These are phyloP conservation scores for Lamellibrachia satsuma DNA, from an alignment of 2,888 invertebrate genomes.

Conservation along the genomic window DNA sequence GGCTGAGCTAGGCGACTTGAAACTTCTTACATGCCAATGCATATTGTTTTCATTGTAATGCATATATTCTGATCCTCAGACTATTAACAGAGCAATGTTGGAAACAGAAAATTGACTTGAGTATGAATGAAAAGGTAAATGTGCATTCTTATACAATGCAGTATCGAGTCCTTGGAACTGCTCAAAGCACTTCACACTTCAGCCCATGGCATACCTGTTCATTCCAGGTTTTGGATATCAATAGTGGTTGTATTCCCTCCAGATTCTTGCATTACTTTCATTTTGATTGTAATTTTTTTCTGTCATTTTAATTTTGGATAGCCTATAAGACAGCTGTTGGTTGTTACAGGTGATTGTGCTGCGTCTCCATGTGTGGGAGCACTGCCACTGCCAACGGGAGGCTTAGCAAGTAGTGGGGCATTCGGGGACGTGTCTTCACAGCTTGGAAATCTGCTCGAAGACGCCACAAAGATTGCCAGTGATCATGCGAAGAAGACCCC, in stretches of 20 bases:
- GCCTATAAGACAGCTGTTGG: not conserved
- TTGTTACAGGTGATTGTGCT: not conserved
- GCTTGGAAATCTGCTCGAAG: not conserved
- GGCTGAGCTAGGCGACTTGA: no score
- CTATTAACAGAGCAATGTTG: not conserved
- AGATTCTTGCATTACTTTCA: not conserved
- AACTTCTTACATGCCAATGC: no score
- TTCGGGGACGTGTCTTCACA: not conserved
- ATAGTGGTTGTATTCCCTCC: not conserved
- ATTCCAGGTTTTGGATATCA: no score
- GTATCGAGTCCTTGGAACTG: no score
- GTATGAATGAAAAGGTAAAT: no score
- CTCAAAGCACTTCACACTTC: no score
- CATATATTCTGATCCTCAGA: not conserved
- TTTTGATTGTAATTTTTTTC: no score
- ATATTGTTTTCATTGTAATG: not conserved
- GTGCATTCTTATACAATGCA: no score
- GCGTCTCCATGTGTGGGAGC: not conserved
- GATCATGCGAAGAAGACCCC: not conserved
- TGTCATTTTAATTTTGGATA: not conserved
- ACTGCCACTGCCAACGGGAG: not conserved
- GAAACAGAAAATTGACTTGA: not conserved
- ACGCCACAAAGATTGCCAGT: not conserved
- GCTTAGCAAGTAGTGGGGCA: not conserved
- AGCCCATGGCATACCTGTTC: no score